Base-by-base conservation (phyloP, 1,140 invertebrate species). In the Palaemon carinicauda region DNA sequence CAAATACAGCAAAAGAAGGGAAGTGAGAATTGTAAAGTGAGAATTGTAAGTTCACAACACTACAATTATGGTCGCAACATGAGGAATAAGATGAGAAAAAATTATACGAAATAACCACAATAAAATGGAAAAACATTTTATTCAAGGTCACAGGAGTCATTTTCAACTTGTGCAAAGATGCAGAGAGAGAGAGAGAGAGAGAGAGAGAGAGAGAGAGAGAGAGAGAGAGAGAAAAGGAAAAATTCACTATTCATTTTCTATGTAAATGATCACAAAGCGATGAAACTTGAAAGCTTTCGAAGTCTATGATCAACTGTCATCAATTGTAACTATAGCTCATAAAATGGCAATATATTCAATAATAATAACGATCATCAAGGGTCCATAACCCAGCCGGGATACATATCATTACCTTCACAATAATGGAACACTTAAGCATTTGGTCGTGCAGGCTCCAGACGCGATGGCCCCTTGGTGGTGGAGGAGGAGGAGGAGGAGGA, bases 231-330 rank as follows among this genome's bases (percentile, higher is more conserved):
- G 71, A 74, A 24, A 74, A 9, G 27, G 71, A 74, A 31, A 74
- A 31, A 74, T 75, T 21, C 69, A 75, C 52, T 73, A 83, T 83
- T 83, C 54, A 83, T 77, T 83, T 83, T 71, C 71, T 83, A 83
- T 83, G 81, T 83, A 83, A 83, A 83, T 83, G 81, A 83, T 75
- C 81, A 83, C 52, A 60, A 53, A 21, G 65, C 71, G 73, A 83
- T 82, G 81, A 82, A 73, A 82, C 74, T 74, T 74, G 41, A 82
- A 82, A 74, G 71, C 81, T 17, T 51, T 24, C 33, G 50, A 41
- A 50, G 81, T 53, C 65, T 82, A 75, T 82, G 81, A 82, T 82
- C 81, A 82, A 29, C 41, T 71, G 65, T 82, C 69, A 75, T 83
- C 71, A 24, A 83, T 83, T 83, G 73, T 41, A 60, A 60, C 71